Conservation (phyloP, 1,140 invertebrate species). For the Tetramorium parvispinum region DNA sequence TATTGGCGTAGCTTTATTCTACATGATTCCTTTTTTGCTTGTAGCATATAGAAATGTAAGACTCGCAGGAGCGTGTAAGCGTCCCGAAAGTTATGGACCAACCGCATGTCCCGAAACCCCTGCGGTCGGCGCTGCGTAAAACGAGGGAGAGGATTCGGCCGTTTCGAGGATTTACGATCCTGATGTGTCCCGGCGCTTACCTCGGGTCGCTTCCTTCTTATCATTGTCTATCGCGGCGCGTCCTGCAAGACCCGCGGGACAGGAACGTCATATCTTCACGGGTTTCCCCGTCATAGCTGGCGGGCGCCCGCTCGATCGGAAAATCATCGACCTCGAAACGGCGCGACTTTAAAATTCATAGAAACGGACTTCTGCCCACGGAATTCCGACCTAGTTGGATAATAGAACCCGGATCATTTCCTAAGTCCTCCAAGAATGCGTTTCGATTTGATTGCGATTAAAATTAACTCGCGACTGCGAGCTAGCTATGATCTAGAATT, state of each 20-base stretch:
- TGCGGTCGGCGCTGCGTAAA: conserved; percentile 44
- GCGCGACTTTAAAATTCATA: conserved; percentile 46
- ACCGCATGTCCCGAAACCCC: conserved; percentile 38
- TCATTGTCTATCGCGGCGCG: conserved; percentile 65
- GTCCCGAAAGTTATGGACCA: conserved; percentile 44
- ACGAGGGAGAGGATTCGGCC: conserved; percentile 43
- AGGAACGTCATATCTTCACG: conserved; percentile 25
- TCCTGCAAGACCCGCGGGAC: conserved; percentile 41
- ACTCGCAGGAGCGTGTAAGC: background rate
- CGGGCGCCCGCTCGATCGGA: conserved; percentile 9
- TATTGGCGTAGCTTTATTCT: background rate
- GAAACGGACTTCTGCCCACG: background rate
- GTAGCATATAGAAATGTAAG: background rate
- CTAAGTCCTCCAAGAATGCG: background rate
- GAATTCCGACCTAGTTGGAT: conserved; percentile 25
- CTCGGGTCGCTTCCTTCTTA: conserved; percentile 64
- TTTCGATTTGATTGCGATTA: conserved; percentile 34
- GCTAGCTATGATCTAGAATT: background rate
- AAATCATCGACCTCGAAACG: conserved; percentile 13
- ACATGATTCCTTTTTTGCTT: background rate
- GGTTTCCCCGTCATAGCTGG: conserved; percentile 28
- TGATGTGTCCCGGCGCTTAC: conserved; percentile 62
- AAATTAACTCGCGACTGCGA: conserved; percentile 34
- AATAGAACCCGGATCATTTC: background rate
- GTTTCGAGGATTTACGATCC: conserved; percentile 65